Evolutionary conservation across 1,140 invertebrate species (phyloP), one percentile per base, ranked within the genome.

Genomic region (Aethina tumida): DNA sequence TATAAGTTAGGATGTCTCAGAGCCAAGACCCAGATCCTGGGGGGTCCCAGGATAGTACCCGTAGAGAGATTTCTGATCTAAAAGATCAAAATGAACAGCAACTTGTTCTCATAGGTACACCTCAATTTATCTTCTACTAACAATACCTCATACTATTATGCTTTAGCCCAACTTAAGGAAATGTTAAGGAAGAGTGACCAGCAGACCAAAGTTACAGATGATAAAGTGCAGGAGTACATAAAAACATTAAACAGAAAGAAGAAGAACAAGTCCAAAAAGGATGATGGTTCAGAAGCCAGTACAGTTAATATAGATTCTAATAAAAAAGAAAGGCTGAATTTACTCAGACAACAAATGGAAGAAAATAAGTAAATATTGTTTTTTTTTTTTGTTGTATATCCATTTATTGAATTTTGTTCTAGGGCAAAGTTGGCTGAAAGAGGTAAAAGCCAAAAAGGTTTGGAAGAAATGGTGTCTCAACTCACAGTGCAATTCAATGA

Each of bases 301-400:
- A 28, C 22, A 19, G 41, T 18, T 3, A 50, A 38, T n/a, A 28
- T 53, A 22, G 49, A 59, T 26, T 62, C 44, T 20, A 56, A 56
- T 29, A 63, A 64, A 31, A 67, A 53, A 46, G 66, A 69, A 41
- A 69, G 67, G 45, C 53, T 70, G 9, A 56, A 59, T 45, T 56
- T 70, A 38, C 40, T 70, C 3, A 59, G 65, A 8, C 61, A 67
- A 40, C 67, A 69, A 49, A 44, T 69, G 13, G 67, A 69, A 46
- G 57, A 70, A 48, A 70, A 67, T 47, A 60, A 53, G 58, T 60
- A 50, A 19, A 46, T 45, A 29, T 9, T 40, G 2, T 5, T 14
- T 32, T 15, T 5, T n/a, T 30, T 36, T 5, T 22, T 29, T 26
- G 24, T 4, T 20, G 8, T 6, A 41, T 17, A 41, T 25, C 12